phyloP scores from a whole-genome alignment of 1,140 invertebrate genomes.

The Zelostemma sp. region DNA sequence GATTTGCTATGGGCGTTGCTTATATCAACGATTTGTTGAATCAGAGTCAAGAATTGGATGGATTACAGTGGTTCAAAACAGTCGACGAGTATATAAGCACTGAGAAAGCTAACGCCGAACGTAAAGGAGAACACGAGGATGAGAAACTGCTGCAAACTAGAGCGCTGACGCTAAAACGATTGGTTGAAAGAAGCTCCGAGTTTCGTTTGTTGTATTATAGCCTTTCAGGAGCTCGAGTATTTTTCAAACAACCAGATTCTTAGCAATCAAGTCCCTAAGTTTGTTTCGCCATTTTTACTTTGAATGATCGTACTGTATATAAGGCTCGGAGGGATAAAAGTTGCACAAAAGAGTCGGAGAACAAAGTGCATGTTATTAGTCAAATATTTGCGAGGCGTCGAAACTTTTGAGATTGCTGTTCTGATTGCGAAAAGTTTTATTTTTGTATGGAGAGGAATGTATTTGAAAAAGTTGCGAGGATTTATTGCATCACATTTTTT shows the following conservation, averaged over 20 bases:
- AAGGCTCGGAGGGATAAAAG: not conserved
- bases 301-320: not conserved
- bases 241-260: constrained; percentile 78
- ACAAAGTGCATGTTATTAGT: constrained; percentile 1
- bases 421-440: not conserved
- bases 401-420: not conserved
- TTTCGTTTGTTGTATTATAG: constrained; percentile 93
- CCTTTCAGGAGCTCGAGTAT: constrained; percentile 93
- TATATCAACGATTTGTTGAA: constrained; percentile 80
- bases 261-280: constrained; percentile 26
- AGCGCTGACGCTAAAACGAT: constrained; percentile 89
- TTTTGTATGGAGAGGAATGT: not conserved
- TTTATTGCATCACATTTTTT: constrained; percentile 31
- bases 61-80: constrained; percentile 96
- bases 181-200: constrained; percentile 88
- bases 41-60: constrained; percentile 87
- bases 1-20: constrained; percentile 94
- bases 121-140: constrained; percentile 72
- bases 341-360: not conserved
- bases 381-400: not conserved
- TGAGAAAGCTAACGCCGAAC: constrained; percentile 60
- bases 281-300: not conserved
- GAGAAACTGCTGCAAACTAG: constrained; percentile 94
- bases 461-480: constrained; percentile 3
- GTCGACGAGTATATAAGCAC: constrained; percentile 80